phyloP scores from a whole-genome alignment of 2,113 vertebrate genomes.

The Mastomys coucha region DNA sequence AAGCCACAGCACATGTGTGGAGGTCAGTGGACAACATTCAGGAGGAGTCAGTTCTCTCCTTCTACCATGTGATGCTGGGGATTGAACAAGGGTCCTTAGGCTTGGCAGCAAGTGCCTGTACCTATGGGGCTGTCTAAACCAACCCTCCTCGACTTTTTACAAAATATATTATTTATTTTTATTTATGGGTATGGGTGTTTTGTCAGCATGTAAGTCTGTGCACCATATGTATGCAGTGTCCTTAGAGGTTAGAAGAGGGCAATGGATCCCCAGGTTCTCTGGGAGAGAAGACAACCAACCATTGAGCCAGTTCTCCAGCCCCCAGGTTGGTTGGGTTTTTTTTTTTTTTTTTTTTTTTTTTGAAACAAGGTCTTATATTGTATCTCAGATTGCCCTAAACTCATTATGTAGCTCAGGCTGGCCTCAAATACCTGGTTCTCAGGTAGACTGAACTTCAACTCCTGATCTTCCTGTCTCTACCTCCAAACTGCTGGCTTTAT shows the following conservation, averaged over 20 bases:
- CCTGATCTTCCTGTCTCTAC: not conserved
- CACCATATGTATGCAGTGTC: not conserved
- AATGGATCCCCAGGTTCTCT: not conserved
- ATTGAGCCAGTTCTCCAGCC: not conserved
- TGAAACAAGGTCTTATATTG: not conserved
- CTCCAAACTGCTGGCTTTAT: not conserved
- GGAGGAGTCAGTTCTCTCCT: not conserved
- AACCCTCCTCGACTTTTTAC: not conserved
- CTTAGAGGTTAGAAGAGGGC: not conserved
- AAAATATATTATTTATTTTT: not conserved
- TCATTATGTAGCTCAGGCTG: not conserved
- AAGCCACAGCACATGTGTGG: not conserved
- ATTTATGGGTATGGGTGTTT: not conserved
- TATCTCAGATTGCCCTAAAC: not conserved
- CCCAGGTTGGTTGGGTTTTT: not conserved
- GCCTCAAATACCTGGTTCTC: not conserved
- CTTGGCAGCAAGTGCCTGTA: not conserved
- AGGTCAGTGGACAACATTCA: not conserved
- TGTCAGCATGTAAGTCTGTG: not conserved
- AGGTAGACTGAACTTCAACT: not conserved
- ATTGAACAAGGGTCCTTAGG: not conserved
- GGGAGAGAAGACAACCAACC: not conserved
- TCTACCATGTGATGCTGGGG: no score
- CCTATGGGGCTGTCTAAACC: not conserved
- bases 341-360: no score